Conservation (phyloP, 2,888 invertebrate species). For the Brassicogethes aeneus region DNA sequence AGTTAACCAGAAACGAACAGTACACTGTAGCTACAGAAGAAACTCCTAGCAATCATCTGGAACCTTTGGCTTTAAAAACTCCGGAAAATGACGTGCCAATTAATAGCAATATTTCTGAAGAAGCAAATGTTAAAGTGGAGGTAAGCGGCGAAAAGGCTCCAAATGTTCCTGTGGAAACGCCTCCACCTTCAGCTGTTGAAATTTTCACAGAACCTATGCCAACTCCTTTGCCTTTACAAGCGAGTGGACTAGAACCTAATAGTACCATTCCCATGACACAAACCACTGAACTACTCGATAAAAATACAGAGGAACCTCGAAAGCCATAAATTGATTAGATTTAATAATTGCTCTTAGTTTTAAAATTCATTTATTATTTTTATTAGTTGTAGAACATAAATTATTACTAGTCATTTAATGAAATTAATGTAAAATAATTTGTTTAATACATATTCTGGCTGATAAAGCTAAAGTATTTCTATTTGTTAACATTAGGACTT, state of each 20-base stretch:
- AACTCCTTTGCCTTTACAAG: slow-evolving; percentile 2
- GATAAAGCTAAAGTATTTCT: neutral
- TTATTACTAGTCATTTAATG: slow-evolving; percentile 25
- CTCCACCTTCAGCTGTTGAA: neutral
- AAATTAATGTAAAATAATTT: neutral
- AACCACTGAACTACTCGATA: slow-evolving; percentile 18
- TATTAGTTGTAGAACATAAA: slow-evolving; percentile 10
- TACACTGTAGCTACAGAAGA: slow-evolving; percentile 11
- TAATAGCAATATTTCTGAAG: neutral
- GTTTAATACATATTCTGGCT: too few relatives aligned
- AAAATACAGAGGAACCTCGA: slow-evolving; percentile 19
- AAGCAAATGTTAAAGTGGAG: too few relatives aligned
- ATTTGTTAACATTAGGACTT: neutral
- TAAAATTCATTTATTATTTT: neutral
- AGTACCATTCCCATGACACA: slow-evolving; percentile 9
- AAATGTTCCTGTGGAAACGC: neutral
- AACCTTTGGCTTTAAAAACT: neutral
- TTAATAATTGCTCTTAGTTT: neutral
- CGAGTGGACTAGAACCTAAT: slow-evolving; percentile 14
- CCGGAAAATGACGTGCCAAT: slow-evolving; percentile 5
- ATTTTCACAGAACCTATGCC: too few relatives aligned
- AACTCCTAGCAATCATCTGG: too few relatives aligned
- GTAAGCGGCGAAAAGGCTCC: too few relatives aligned
- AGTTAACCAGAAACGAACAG: slow-evolving; percentile 6
- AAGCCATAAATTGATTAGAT: slow-evolving; percentile 15